phyloP scores from a whole-genome alignment of 2,113 vertebrate genomes.

The Tragulus kanchil region DNA sequence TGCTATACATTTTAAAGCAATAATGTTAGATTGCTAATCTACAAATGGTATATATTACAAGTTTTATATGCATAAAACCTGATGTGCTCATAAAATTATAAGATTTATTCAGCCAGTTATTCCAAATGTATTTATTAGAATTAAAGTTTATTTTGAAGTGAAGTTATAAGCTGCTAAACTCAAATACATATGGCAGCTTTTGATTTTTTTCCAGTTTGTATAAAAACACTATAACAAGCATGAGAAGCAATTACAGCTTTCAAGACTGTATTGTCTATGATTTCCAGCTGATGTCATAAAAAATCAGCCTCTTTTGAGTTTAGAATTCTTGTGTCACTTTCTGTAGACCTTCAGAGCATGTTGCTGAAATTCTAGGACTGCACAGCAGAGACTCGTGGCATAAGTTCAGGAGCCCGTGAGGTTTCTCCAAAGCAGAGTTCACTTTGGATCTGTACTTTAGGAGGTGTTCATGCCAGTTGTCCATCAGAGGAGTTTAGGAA shows the following conservation, averaged over 20 bases:
- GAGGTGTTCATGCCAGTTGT: background rate
- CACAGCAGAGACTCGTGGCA: background rate
- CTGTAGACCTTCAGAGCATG: background rate
- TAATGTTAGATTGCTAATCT: slow-evolving; percentile 2
- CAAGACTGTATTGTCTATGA: background rate
- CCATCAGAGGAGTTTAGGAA: background rate
- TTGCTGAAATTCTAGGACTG: background rate
- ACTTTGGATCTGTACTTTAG: background rate
- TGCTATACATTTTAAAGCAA: background rate
- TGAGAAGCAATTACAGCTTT: slow-evolving; percentile 21
- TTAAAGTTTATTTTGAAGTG: slow-evolving; percentile 50
- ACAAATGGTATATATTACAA: background rate
- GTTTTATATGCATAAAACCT: background rate
- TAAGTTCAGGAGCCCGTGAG: background rate
- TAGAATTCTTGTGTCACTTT: background rate
- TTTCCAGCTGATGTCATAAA: background rate
- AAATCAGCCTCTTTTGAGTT: background rate
- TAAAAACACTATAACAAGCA: background rate
- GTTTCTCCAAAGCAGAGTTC: background rate
- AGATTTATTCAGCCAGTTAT: background rate
- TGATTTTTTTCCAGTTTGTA: background rate
- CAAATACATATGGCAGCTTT: background rate
- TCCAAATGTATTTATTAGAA: background rate
- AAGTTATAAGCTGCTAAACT: background rate
- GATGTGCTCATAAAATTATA: background rate